phyloP scores from a whole-genome alignment of 2,113 vertebrate genomes.

The Stigmatopora nigra region DNA sequence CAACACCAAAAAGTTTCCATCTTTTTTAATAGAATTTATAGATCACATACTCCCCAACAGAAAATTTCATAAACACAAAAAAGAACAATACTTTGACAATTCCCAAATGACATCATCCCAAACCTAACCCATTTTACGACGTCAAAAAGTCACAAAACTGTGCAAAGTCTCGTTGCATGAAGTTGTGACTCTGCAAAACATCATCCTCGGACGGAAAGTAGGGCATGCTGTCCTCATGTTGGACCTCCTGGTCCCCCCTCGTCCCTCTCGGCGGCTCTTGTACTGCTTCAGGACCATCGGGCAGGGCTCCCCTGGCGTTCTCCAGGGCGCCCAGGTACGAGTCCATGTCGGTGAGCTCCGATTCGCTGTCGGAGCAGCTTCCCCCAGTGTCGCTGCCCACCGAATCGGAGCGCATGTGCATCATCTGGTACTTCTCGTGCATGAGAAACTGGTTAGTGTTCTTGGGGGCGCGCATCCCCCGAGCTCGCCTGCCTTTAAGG shows the following conservation, averaged over 20 bases:
- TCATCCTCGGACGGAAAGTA: slow-evolving; percentile 84
- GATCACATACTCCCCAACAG: background rate
- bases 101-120: background rate
- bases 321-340: slow-evolving; percentile 80
- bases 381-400: slow-evolving; percentile 74
- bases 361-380: slow-evolving; percentile 74
- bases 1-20: background rate
- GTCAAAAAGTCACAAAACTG: slow-evolving; percentile 77
- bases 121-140: slow-evolving; percentile 17
- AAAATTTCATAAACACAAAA: background rate
- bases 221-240: slow-evolving; percentile 78
- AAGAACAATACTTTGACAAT: background rate
- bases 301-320: slow-evolving; percentile 77
- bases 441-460: slow-evolving; percentile 89
- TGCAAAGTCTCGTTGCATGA: slow-evolving; percentile 83
- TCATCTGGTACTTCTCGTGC: slow-evolving; percentile 82
- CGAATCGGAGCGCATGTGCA: slow-evolving; percentile 81
- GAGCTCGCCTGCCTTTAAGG: slow-evolving; percentile 69
- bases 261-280: slow-evolving; percentile 1
- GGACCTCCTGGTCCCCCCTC: slow-evolving; percentile 28
- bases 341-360: slow-evolving; percentile 81
- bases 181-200: slow-evolving; percentile 76
- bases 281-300: slow-evolving; percentile 62
- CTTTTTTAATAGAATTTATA: background rate
- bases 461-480: slow-evolving; percentile 79